Evolutionary conservation across 2,888 invertebrate genomes (phyloP).

Genomic region (Pristionchus exspectatus): DNA sequence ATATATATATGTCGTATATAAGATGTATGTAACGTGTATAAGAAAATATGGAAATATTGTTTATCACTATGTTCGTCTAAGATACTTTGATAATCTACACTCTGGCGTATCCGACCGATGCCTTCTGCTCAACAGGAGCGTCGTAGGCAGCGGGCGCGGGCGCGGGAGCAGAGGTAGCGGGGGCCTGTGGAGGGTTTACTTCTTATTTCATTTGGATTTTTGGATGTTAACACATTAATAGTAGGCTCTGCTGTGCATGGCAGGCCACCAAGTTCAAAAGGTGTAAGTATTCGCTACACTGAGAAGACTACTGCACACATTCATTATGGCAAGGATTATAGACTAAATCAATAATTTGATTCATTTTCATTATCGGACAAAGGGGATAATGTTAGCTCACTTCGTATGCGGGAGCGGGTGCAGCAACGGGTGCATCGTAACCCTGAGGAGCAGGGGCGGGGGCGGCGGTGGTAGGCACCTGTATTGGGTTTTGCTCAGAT

Average conservation of each 20-base stretch:
- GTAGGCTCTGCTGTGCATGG: too few species aligned
- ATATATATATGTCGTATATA: too few species aligned
- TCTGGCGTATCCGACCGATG: conserved; percentile 48
- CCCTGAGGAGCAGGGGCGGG: conserved; percentile 33
- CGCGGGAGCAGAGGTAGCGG: not conserved
- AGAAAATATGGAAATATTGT: not conserved
- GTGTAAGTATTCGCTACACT: too few species aligned
- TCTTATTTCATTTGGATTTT: not conserved
- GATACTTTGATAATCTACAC: not conserved
- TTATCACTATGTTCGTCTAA: not conserved
- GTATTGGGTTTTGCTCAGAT: not conserved
- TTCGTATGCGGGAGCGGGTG: conserved; percentile 43
- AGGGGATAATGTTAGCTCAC: not conserved
- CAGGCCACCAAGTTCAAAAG: too few species aligned
- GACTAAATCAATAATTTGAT: not conserved
- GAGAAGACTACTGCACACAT: too few species aligned
- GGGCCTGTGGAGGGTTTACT: not conserved
- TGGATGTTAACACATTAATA: too few species aligned
- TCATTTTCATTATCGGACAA: not conserved
- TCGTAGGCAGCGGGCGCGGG: conserved; percentile 45
- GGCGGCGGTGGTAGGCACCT: conserved; percentile 12
- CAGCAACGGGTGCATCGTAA: conserved; percentile 37
- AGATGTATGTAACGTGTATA: too few species aligned
- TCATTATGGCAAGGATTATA: too few species aligned
- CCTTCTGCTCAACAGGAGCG: conserved; percentile 35